Base-by-base conservation (phyloP, 1,140 invertebrate genomes). In the Psix sp. region DNA sequence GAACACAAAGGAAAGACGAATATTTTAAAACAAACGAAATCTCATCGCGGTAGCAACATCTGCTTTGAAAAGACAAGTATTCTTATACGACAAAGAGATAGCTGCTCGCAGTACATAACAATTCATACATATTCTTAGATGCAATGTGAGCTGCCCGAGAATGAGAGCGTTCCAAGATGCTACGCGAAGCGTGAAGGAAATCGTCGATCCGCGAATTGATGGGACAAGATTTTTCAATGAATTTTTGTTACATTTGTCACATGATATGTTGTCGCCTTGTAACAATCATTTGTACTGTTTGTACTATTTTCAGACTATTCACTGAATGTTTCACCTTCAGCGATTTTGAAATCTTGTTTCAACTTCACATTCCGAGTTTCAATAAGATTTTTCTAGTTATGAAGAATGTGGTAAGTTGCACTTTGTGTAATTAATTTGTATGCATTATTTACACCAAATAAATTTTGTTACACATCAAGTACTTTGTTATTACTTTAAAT, bases 101-200 rank as follows among this genome's bases (percentile, higher is more conserved):
- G n/a, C n/a, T n/a, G 10, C 24, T 10, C 10, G 18, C 18, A 5
- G 26, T 42, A 59, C 36, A 31, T 16, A 48, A 33, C 31, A 42
- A 62, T 62, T 52, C 49, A 54, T 65, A 54, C 38, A 48, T 46
- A 54, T 60, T 59, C 26, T 35, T 2, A 51, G 26, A 9, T 33
- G 65, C 38, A 54, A 70, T 54, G 65, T 35, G 54, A 60, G 38
- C 33, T 39, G 62, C 20, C 14, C 42, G 62, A 52, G 67, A 76
- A 62, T 17, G 62, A 68, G 42, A 67, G 42, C 38, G 56, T 38
- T 49, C 17, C 35, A 56, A 42, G 43, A 57, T 45, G 62, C 76
- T 78, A 71, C 60, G 68, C 52, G 65, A 56, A 76, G 76, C 76
- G 60, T 74, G 68, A 78, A 76, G 73, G 73, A 78, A 78, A 76